Evolutionary conservation across 1,140 invertebrate species (phyloP), one percentile per base, ranked within the genome.

Genomic region (Drosophila aff.): DNA sequence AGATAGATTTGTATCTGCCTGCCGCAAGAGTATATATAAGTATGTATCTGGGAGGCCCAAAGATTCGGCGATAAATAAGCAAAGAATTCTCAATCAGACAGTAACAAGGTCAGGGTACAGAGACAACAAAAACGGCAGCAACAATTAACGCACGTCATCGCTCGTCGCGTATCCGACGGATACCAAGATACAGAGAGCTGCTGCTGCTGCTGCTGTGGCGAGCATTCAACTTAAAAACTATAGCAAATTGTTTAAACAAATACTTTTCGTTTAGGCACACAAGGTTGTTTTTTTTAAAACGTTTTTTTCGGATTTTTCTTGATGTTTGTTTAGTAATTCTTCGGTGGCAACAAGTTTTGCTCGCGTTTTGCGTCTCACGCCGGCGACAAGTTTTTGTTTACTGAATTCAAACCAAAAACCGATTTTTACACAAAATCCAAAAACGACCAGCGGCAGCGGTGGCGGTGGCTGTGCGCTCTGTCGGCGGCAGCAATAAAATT

Each of bases 361-460:
- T 71, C 79, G 57, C 73, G 77, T 78, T 64, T 82, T 66, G 75
- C 79, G 86, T 91, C 86, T 92, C 91, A 72, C 89, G 76, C 83
- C 91, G 81, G 91, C 91, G 86, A 92, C 91, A 92, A 92, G 89
- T 91, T 91, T 92, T 92, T 92, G 91, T 92, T 92, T 92, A 92
- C 91, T 92, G 91, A 92, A 91, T 91, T 91, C 79, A 75, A 89
- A 89, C 72, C 79, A 83, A 90, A 90, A 91, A 85, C 74, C 76
- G 85, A 85, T 79, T 90, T 90, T 85, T 82, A 85, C 69, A 90
- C 82, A 87, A 84, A 84, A 85, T 79, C 74, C 79, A 90, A 85
- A 85, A 81, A 73, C 77, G 66, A 67, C 46, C 28, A 61, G 50
- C 82, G 62, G 21, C 53, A 63, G 44, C 77, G 38, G 41, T 64